These are phyloP conservation scores for Drosophila cracens DNA, from an alignment of 2,888 invertebrate genomes.

Conservation along the genomic window DNA sequence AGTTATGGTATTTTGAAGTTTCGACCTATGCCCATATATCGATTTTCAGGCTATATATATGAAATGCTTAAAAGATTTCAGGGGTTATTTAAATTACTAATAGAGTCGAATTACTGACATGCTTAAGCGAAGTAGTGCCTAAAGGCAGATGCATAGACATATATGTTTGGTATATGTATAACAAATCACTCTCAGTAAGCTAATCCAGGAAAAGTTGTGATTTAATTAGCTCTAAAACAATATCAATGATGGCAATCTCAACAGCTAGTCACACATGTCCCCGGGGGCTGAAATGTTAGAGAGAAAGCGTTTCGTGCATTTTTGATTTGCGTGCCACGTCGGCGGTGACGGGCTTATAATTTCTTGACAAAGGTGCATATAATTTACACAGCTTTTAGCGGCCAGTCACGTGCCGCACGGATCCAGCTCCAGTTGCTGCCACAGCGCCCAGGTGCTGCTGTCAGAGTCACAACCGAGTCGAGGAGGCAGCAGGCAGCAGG, in stretches of 20 bases:
- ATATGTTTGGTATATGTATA: too few relatives aligned
- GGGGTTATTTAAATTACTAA: not conserved
- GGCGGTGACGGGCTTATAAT: constrained; percentile 72
- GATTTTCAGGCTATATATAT: too few relatives aligned
- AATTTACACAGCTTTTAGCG: constrained; percentile 65
- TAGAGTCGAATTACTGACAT: constrained; percentile 12
- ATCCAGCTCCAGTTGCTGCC: constrained; percentile 8
- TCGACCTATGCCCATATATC: too few relatives aligned
- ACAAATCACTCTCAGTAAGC: not conserved
- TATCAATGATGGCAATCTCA: not conserved
- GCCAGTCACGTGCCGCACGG: constrained; percentile 64
- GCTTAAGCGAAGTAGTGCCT: not conserved
- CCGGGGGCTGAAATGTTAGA: constrained; percentile 1
- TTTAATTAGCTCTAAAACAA: constrained; percentile 2
- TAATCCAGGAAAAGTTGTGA: not conserved
- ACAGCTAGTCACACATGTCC: not conserved
- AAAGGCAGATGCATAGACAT: not conserved
- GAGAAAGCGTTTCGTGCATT: constrained; percentile 62
- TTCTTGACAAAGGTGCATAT: constrained; percentile 79
- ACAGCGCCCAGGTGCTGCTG: constrained; percentile 14
- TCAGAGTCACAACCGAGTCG: constrained; percentile 39
- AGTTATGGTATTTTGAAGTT: too few relatives aligned
- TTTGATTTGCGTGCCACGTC: constrained; percentile 72
- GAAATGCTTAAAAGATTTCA: not conserved
- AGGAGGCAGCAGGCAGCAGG: constrained; percentile 33